Conservation (phyloP, 2,888 invertebrate species). For the Nebria brevicollis region DNA sequence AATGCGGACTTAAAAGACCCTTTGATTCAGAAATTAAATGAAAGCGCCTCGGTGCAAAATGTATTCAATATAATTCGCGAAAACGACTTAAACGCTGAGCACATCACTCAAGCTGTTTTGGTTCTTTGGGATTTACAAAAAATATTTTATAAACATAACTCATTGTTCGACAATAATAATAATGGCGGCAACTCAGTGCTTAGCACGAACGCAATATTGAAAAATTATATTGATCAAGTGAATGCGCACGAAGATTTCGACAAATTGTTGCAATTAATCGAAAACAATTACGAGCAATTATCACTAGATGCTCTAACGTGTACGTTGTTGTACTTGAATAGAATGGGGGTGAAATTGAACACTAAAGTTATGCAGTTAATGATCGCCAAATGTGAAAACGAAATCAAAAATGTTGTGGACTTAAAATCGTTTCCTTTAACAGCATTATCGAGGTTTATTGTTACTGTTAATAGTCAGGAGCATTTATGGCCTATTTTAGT, state of each 20-base stretch:
- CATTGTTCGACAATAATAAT: conserved; percentile 46
- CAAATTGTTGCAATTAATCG: conserved; percentile 55
- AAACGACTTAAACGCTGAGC: conserved; percentile 50
- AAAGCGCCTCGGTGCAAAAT: conserved; percentile 58
- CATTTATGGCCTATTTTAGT: conserved; percentile 61
- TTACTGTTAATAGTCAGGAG: conserved; percentile 60
- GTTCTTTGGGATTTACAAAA: conserved; percentile 60
- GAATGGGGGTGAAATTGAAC: conserved; percentile 61
- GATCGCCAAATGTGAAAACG: conserved; percentile 53
- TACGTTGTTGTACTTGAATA: conserved; percentile 63
- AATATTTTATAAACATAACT: conserved; percentile 56
- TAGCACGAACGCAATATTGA: conserved; percentile 47
- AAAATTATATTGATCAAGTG: conserved; percentile 56
- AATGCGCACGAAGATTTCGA: conserved; percentile 56
- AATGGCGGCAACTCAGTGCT: conserved; percentile 32
- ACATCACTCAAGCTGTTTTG: conserved; percentile 57
- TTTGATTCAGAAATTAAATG: conserved; percentile 55
- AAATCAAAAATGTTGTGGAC: conserved; percentile 54
- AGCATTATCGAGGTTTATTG: conserved; percentile 62
- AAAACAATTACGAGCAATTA: conserved; percentile 56
- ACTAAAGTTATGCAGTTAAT: conserved; percentile 58
- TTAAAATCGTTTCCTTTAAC: conserved; percentile 56
- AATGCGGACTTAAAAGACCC: conserved; percentile 54
- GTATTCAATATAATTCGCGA: conserved; percentile 58
- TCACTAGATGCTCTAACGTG: conserved; percentile 61